phyloP scores from a whole-genome alignment of 2,888 invertebrate genomes.

The Eubasilissa splendida region DNA sequence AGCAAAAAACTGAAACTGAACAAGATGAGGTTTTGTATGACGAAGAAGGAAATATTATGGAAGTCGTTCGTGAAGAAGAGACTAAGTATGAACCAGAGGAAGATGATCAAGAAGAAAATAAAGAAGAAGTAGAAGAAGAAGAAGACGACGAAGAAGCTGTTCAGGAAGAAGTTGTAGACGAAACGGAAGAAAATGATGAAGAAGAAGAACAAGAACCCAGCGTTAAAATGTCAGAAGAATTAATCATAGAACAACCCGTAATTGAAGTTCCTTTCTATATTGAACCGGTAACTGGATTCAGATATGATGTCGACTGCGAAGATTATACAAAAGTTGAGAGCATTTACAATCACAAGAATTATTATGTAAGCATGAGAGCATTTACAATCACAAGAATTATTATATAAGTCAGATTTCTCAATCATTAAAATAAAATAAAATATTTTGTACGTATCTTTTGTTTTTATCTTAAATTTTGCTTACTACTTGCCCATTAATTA shows the following conservation, averaged over 20 bases:
- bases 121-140: constrained; percentile 41
- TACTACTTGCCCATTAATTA: no score
- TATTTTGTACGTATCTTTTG: no score
- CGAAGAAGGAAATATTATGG: constrained; percentile 9
- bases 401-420: constrained; percentile 78
- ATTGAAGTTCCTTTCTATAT: constrained; percentile 82
- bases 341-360: constrained; percentile 90
- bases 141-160: constrained; percentile 58
- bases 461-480: no score
- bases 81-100: not conserved
- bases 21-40: not conserved
- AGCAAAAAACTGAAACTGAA: not conserved
- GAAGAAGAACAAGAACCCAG: constrained; percentile 12
- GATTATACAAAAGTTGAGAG: constrained; percentile 86
- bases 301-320: constrained; percentile 71
- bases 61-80: not conserved
- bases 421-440: no score
- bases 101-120: not conserved
- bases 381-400: constrained; percentile 92
- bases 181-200: constrained; percentile 10
- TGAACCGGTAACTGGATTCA: constrained; percentile 86
- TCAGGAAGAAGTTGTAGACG: constrained; percentile 5
- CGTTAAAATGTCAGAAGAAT: constrained; percentile 35
- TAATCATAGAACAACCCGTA: constrained; percentile 64
- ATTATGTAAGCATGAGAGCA: constrained; percentile 78